A percentile compares a stretch with the other conserved stretches of the same genome.
Conservation (phyloP, 1,140 invertebrate genomes). For the Drosophila micromelanica region DNA sequence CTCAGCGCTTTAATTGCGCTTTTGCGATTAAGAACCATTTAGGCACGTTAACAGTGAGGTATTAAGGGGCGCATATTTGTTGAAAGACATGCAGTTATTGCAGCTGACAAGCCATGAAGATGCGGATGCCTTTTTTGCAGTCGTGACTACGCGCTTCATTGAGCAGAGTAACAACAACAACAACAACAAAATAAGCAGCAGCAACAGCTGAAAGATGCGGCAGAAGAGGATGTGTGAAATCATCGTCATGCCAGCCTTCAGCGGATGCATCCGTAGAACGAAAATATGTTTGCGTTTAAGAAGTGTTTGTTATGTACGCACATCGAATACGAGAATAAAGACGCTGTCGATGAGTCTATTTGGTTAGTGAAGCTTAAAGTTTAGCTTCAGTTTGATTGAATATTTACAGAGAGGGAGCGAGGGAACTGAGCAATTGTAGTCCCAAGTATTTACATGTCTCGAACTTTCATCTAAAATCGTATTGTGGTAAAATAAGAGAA, state of each 20-base stretch:
- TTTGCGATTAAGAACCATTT: slow-evolving; percentile 60
- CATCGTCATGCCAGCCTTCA: slow-evolving; percentile 42
- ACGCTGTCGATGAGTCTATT: slow-evolving; percentile 3
- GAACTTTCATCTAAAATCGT: too few relatives aligned
- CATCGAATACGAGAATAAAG: slow-evolving; percentile 17
- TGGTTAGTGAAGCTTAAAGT: slow-evolving; percentile 10
- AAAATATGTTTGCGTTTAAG: slow-evolving; percentile 37
- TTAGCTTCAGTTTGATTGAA: slow-evolving; percentile 7
- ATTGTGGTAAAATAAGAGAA: too few relatives aligned
- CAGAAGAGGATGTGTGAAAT: slow-evolving; percentile 13
- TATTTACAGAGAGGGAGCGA: too few relatives aligned
- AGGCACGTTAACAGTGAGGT: slow-evolving; percentile 9
- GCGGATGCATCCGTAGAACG: slow-evolving; percentile 22
- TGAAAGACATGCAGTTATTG: slow-evolving; percentile 32
- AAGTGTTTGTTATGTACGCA: slow-evolving; percentile 18
- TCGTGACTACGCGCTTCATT: slow-evolving; percentile 69
- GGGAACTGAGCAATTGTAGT: too few relatives aligned
- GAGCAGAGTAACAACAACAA: slow-evolving; percentile 53
- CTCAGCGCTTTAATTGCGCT: slow-evolving; percentile 66
- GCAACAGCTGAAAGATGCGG: slow-evolving; percentile 14
- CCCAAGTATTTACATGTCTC: too few relatives aligned
- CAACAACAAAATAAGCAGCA: slow-evolving; percentile 2
- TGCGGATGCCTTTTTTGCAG: slow-evolving; percentile 39
- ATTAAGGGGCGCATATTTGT: not conserved
- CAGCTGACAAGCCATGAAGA: slow-evolving; percentile 49